Base-by-base conservation (phyloP, 1,140 invertebrate genomes). In the Linepithema humile region DNA sequence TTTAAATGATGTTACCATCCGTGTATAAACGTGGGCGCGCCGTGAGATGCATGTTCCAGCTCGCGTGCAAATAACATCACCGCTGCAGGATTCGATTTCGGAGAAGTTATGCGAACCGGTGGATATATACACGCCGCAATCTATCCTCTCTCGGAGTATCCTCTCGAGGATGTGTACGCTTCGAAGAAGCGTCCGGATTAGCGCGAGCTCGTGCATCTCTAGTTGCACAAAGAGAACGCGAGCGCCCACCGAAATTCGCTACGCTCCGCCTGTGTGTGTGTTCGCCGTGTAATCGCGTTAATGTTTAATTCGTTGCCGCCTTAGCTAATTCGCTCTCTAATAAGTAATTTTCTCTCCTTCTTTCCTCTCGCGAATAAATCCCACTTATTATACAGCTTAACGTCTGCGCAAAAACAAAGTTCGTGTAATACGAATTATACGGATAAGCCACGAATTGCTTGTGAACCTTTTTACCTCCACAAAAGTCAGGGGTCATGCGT, bases 151-250 rank as follows among this genome's bases (percentile, higher is more conserved):
- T 23, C 43, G 26, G 72, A 38, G 75, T 84, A 88, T 88, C 84
- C 86, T 70, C 82, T 82, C 80, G 78, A 84, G 78, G 74, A 82
- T 57, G 86, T 62, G 65, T 48, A 73, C 62, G 83, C 85, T 55
- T 50, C 48, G 86, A 59, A 82, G 83, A 88, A 85, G 74, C 83
- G 83, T 48, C n/a, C 40, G 78, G 83, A 88, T 88, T 88, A 88
- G 72, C 86, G 77, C 70, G 72, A 88, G 55, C 83, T 64, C 45
- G 82, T 77, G 82, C 82, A 87, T 88, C 87, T 88, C 69, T 62
- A 69, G 83, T 88, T 73, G 87, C 83, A 88, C 87, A 88, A 88
- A 88, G 86, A 77, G 86, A 88, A 88, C 85, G 64, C 83, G 75
- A 87, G 75, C 69, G 57, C 38, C 70, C 75, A 82, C n/a, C 86